Evolutionary conservation across 2,113 vertebrate species (phyloP).

Genomic region (Capra hircus): DNA sequence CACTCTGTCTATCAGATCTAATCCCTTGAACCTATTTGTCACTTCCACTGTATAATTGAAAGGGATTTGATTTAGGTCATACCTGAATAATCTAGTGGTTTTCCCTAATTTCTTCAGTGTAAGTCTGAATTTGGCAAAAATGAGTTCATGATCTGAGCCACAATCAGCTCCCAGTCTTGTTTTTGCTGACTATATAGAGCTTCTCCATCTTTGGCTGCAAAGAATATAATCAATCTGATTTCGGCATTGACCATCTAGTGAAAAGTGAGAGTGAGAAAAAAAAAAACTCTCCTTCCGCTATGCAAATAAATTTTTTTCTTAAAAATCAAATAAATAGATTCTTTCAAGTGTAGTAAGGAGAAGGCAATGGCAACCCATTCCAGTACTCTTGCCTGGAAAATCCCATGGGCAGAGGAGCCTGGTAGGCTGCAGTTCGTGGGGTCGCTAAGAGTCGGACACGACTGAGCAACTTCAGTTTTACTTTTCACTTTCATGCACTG

Average conservation of each 20-base stretch:
- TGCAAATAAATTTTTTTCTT: not conserved
- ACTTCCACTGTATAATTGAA: not conserved
- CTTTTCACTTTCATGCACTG: too few relatives aligned
- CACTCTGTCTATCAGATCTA: not conserved
- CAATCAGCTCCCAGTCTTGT: not conserved
- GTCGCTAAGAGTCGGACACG: fast-evolving
- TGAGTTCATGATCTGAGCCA: not conserved
- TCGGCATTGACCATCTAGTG: not conserved
- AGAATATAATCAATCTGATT: not conserved
- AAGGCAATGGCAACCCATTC: too few relatives aligned
- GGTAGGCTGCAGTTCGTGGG: too few relatives aligned
- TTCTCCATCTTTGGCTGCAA: not conserved
- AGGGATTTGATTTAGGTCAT: not conserved
- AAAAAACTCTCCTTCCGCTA: not conserved
- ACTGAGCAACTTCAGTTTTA: too few relatives aligned
- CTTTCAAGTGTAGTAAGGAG: not conserved
- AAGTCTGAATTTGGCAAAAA: not conserved
- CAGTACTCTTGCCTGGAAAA: too few relatives aligned
- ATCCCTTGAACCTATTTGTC: not conserved
- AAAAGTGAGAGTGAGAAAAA: not conserved
- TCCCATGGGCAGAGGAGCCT: too few relatives aligned
- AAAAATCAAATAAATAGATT: not conserved
- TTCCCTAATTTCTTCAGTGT: not conserved
- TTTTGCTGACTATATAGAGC: not conserved
- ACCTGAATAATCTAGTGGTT: not conserved